Conservation (phyloP, 2,113 vertebrate species). For the Pongo abelii region DNA sequence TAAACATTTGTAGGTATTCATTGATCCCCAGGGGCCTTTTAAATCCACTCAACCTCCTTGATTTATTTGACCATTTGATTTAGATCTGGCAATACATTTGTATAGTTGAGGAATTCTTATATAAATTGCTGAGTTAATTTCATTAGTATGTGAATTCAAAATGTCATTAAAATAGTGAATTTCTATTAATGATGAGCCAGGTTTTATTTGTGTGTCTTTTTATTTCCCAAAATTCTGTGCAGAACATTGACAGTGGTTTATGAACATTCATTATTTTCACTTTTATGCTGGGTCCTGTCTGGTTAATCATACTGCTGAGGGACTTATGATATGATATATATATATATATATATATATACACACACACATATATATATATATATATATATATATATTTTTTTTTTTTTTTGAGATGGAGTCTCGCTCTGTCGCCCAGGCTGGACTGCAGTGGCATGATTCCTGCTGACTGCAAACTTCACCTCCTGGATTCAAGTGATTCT, state of each 20-base stretch:
- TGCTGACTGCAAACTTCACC: too few species aligned
- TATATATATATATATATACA: too few species aligned
- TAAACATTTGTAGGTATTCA: conserved; percentile 42
- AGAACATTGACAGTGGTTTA: neutral
- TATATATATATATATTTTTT: too few species aligned
- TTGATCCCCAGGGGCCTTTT: conserved; percentile 18
- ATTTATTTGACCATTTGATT: conserved; percentile 54
- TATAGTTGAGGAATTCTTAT: neutral
- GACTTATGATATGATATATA: neutral
- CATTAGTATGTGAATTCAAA: neutral
- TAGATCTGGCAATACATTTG: neutral
- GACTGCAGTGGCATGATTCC: rapidly evolving
- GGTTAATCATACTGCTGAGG: neutral
- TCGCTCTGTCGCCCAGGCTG: too few species aligned
- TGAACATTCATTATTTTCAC: neutral
- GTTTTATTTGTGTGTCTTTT: neutral
- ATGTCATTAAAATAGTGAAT: neutral
- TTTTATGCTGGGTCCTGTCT: neutral
- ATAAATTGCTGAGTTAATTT: neutral
- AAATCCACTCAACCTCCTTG: neutral
- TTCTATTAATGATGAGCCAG: neutral
- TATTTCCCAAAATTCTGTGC: neutral
- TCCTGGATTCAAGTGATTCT: too few species aligned
- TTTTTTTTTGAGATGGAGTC: too few species aligned
- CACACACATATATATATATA: too few species aligned